These are phyloP conservation scores for Phylloscopus whistleri DNA, from an alignment of 2,113 vertebrate genomes.

Conservation along the genomic window DNA sequence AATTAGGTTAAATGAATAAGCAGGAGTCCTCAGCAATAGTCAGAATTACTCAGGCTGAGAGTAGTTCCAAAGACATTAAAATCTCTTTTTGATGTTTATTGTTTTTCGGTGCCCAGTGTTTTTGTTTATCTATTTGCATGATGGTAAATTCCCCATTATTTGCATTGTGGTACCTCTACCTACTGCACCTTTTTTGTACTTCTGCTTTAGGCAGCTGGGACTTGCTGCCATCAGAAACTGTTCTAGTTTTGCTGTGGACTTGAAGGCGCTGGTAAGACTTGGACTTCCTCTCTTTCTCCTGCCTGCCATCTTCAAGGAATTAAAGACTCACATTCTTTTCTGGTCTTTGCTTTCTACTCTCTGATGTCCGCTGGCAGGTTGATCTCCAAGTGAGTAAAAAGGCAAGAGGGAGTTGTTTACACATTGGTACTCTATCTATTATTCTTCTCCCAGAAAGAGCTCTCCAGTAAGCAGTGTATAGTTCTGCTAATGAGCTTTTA, in stretches of 20 bases:
- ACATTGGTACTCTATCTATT: background rate
- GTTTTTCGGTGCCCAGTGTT: background rate
- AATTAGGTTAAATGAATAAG: background rate
- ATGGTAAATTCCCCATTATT: background rate
- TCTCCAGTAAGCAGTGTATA: accelerated
- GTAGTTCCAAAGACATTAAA: background rate
- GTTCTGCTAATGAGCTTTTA: background rate
- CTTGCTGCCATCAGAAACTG: background rate
- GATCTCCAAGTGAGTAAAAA: background rate
- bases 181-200: background rate
- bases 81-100: background rate
- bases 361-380: background rate
- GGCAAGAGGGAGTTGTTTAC: background rate
- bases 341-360: background rate
- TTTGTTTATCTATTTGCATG: background rate
- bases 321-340: background rate
- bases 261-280: background rate
- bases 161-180: background rate
- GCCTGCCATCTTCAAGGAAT: background rate
- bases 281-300: background rate
- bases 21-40: background rate
- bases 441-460: background rate
- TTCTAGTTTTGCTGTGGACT: background rate
- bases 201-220: background rate
- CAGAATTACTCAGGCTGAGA: background rate